Evolutionary conservation across 2,797 vertebrate genomes (phyloP).

Genomic region (Ataeniobius toweri): DNA sequence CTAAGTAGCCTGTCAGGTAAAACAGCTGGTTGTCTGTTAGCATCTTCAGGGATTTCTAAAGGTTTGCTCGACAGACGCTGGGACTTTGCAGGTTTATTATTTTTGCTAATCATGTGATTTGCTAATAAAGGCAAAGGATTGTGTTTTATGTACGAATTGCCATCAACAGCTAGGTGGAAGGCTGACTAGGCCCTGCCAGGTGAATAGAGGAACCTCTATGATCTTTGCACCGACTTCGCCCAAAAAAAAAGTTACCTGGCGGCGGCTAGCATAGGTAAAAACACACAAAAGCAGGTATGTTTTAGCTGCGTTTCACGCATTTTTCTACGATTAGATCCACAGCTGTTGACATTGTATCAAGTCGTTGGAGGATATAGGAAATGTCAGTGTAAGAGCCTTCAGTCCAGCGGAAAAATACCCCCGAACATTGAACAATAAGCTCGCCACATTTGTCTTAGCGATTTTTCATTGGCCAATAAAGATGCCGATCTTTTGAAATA

Average conservation of each 20-base stretch:
- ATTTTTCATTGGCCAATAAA: background rate
- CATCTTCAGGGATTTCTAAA: conserved; percentile 19
- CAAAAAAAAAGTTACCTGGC: background rate
- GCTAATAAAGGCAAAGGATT: accelerated
- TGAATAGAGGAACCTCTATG: conserved; percentile 51
- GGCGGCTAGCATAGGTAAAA: background rate
- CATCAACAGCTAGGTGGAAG: conserved; percentile 4
- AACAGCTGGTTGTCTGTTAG: conserved; percentile 58
- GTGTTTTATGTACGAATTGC: no score
- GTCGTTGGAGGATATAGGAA: background rate
- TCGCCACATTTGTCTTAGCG: background rate
- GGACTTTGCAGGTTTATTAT: background rate
- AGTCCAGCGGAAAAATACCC: background rate
- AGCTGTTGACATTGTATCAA: background rate
- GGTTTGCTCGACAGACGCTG: conserved; percentile 9
- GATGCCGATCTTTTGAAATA: background rate
- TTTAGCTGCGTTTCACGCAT: background rate
- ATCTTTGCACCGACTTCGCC: conserved; percentile 23
- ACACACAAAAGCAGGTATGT: background rate
- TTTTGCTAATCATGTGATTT: accelerated
- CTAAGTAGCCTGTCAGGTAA: conserved; percentile 27
- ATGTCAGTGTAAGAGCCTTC: background rate
- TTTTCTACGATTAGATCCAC: background rate
- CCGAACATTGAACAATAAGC: background rate
- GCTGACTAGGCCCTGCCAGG: conserved; percentile 55